phyloP scores from a whole-genome alignment of 1,140 invertebrate genomes.

The Diachasmimorpha longicaudata region DNA sequence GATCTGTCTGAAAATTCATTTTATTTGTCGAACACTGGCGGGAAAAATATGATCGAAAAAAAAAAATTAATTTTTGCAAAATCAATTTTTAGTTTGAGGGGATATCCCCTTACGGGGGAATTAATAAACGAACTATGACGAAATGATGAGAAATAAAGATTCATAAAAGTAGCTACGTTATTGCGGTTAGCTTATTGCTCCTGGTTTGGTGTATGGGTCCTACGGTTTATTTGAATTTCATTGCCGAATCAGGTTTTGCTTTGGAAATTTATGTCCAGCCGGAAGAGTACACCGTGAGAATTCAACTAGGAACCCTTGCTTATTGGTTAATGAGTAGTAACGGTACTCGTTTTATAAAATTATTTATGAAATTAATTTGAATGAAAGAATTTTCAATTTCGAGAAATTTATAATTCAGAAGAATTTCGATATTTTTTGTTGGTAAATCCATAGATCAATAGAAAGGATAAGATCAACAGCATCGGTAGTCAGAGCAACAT shows the following conservation, averaged over 20 bases:
- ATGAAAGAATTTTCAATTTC: too few relatives aligned
- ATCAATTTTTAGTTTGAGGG: too few relatives aligned
- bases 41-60: too few relatives aligned
- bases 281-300: constrained; percentile 21
- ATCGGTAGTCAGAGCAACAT: too few relatives aligned
- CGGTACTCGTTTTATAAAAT: neutral
- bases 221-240: constrained; percentile 11
- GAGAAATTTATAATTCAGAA: too few relatives aligned
- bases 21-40: too few relatives aligned
- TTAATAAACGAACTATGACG: neutral
- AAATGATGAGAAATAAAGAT: neutral
- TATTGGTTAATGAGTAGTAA: neutral
- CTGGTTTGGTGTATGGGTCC: neutral
- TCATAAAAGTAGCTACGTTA: neutral
- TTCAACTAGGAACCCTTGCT: constrained; percentile 2
- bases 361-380: neutral
- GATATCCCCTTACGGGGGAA: neutral
- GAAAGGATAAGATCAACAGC: too few relatives aligned
- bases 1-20: too few relatives aligned
- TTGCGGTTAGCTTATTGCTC: neutral
- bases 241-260: constrained; percentile 21
- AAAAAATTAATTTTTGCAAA: too few relatives aligned
- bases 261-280: constrained; percentile 16
- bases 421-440: too few relatives aligned
- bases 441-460: too few relatives aligned